These are phyloP conservation scores for Glandiceps talaboti DNA, from an alignment of 53 echinoderm and acorn worm genomes.

Conservation along the genomic window DNA sequence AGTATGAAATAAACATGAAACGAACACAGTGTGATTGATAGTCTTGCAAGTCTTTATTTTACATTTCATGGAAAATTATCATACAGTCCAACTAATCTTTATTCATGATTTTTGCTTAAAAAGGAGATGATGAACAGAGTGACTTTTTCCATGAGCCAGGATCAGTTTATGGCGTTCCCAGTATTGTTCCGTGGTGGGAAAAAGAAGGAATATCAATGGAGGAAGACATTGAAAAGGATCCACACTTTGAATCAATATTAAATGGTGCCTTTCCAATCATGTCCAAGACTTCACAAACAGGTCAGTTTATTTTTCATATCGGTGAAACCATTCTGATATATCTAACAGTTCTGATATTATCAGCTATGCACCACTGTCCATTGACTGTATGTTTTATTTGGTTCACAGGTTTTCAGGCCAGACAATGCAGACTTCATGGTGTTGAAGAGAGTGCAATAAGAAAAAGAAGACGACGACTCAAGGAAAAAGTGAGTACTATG, in stretches of 20 bases:
- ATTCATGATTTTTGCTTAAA: not conserved
- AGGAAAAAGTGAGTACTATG: constrained; percentile 55
- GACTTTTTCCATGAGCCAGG: constrained; percentile 95
- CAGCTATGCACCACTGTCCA: too few species aligned
- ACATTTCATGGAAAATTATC: too few species aligned
- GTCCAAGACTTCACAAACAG: constrained; percentile 48
- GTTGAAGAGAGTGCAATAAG: constrained; percentile 47
- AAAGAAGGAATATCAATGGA: constrained; percentile 17
- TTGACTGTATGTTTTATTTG: too few species aligned
- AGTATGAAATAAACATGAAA: too few species aligned
- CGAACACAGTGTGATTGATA: too few species aligned
- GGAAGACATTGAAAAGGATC: constrained; percentile 36
- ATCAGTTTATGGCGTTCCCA: constrained; percentile 46
- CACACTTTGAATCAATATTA: constrained; percentile 61
- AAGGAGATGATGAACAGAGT: constrained; percentile 99
- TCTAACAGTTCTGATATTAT: too few species aligned
- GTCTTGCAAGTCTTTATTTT: too few species aligned
- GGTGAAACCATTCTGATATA: too few species aligned
- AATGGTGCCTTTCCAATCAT: constrained; percentile 69
- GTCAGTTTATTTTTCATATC: constrained; percentile 45
- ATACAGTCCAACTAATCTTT: too few species aligned
- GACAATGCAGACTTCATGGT: constrained; percentile 39
- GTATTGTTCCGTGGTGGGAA: constrained; percentile 95
- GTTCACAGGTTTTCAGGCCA: constrained; percentile 5
- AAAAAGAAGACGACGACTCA: constrained; percentile 43